phyloP scores from a whole-genome alignment of 1,140 invertebrate species.

The Calliopsis andreniformis region DNA sequence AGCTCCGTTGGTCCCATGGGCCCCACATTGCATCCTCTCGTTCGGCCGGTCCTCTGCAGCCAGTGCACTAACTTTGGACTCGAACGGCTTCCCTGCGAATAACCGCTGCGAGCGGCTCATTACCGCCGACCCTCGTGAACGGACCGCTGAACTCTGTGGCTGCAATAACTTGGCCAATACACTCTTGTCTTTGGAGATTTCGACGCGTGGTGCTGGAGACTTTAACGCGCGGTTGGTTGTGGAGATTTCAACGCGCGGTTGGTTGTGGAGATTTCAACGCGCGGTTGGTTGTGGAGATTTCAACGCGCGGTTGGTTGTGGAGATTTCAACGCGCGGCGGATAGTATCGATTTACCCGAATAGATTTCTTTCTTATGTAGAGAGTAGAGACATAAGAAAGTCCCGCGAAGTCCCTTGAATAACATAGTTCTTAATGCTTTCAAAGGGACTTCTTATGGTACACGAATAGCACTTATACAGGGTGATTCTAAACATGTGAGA shows the following conservation, averaged over 20 bases:
- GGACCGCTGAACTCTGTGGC: constrained; percentile 4
- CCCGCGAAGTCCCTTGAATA: no score
- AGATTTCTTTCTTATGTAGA: neutral
- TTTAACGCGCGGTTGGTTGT: neutral
- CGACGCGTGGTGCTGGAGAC: constrained; percentile 1
- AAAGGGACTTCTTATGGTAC: no score
- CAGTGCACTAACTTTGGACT: constrained; percentile 46
- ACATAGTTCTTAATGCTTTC: no score
- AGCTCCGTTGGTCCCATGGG: constrained; percentile 40
- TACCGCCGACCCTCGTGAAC: constrained; percentile 41
- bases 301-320: neutral
- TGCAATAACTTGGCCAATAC: neutral
- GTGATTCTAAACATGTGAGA: no score
- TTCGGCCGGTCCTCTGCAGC: constrained; percentile 34
- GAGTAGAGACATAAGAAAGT: no score
- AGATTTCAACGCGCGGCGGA: constrained; percentile 15
- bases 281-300: neutral
- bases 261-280: constrained; percentile 21
- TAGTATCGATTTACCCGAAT: neutral
- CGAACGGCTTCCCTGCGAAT: constrained; percentile 42
- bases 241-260: constrained; percentile 21
- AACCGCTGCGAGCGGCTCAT: constrained; percentile 47
- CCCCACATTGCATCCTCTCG: constrained; percentile 45
- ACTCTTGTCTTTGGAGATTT: constrained; percentile 30
- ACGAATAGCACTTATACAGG: no score